Conservation (phyloP, 2,113 vertebrate species). For the Calidris pugnax region DNA sequence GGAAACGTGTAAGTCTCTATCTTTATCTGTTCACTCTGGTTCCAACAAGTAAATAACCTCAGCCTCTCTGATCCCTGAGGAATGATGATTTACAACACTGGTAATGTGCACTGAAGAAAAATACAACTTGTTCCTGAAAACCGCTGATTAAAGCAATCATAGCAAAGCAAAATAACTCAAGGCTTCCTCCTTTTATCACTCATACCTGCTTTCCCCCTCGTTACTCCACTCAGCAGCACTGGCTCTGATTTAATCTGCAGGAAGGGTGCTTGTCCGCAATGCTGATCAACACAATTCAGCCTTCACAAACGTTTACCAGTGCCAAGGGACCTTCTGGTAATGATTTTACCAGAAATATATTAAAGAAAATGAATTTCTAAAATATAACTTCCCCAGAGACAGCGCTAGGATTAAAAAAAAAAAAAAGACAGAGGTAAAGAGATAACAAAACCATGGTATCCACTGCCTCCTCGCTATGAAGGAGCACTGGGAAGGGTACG, state of each 20-base stretch:
- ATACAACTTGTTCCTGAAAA: slow-evolving; percentile 51
- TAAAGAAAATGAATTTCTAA: slow-evolving; percentile 2
- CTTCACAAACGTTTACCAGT: neutral
- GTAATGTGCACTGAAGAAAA: slow-evolving; percentile 17
- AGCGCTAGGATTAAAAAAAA: neutral
- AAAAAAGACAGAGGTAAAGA: no score
- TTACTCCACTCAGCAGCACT: neutral
- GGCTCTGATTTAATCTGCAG: neutral
- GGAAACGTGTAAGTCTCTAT: neutral
- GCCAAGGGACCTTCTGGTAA: neutral
- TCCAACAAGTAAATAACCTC: slow-evolving; percentile 32
- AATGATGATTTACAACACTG: slow-evolving; percentile 39
- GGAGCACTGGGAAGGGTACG: neutral
- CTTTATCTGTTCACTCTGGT: neutral
- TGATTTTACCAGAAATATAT: slow-evolving; percentile 18
- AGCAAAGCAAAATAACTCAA: slow-evolving; percentile 20
- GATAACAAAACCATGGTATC: neutral
- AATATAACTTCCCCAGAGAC: neutral
- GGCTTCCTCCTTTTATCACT: neutral
- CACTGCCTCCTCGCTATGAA: neutral
- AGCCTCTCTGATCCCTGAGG: slow-evolving; percentile 22
- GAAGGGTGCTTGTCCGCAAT: neutral
- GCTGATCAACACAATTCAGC: neutral
- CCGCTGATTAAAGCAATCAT: slow-evolving; percentile 43
- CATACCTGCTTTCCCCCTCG: neutral